Evolutionary conservation across 2,888 invertebrate genomes (phyloP).

Genomic region (Andrena minutula): DNA sequence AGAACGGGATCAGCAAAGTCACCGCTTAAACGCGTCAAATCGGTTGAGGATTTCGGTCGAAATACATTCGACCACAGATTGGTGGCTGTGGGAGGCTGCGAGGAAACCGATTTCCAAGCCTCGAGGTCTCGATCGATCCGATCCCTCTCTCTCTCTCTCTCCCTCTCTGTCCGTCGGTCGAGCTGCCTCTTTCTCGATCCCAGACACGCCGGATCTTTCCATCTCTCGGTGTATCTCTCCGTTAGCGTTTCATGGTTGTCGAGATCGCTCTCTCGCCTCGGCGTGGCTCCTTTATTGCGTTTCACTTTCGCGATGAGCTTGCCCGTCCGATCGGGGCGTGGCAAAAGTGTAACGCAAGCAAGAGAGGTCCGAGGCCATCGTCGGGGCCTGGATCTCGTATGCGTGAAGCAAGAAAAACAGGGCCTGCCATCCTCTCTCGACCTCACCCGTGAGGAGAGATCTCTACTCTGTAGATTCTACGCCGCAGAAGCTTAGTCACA

Average conservation of each 20-base stretch:
- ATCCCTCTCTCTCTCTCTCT: slow-evolving; percentile 33
- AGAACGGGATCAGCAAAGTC: neutral
- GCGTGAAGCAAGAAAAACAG: slow-evolving; percentile 69
- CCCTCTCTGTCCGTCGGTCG: slow-evolving; percentile 16
- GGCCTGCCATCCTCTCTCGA: slow-evolving; percentile 58
- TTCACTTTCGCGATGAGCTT: slow-evolving; percentile 85
- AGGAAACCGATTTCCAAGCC: slow-evolving; percentile 69
- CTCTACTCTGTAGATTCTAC: slow-evolving; percentile 38
- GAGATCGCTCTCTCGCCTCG: slow-evolving; percentile 64
- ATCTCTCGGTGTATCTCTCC: slow-evolving; percentile 42
- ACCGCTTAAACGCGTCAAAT: neutral
- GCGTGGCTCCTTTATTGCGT: slow-evolving; percentile 83
- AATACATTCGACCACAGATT: neutral
- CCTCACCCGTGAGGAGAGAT: slow-evolving; percentile 42
- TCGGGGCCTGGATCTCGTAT: slow-evolving; percentile 57
- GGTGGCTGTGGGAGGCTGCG: slow-evolving; percentile 57
- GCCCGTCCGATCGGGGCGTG: slow-evolving; percentile 82
- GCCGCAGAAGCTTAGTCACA: slow-evolving; percentile 65
- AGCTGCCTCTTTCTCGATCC: slow-evolving; percentile 40
- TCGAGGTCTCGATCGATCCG: slow-evolving; percentile 68
- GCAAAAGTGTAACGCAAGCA: slow-evolving; percentile 85
- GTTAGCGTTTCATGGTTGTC: slow-evolving; percentile 58
- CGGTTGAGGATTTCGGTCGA: neutral
- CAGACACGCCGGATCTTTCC: slow-evolving; percentile 22
- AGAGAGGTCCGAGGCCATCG: slow-evolving; percentile 80